phyloP scores from a whole-genome alignment of 2,797 vertebrate species.

The Ctenopoma kingsleyae region DNA sequence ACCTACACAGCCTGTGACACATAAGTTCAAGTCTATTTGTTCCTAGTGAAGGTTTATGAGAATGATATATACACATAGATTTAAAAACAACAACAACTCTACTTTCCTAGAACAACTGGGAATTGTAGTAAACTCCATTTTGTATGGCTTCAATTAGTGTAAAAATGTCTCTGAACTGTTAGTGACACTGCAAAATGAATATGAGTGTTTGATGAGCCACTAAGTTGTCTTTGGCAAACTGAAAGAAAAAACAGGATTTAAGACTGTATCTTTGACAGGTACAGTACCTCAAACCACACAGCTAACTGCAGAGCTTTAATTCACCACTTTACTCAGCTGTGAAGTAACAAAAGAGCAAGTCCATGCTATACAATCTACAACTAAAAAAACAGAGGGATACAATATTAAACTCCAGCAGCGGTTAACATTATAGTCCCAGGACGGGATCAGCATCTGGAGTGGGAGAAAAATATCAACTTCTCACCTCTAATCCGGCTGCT shows the following conservation, averaged over 20 bases:
- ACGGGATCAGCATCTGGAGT: not conserved
- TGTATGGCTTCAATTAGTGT: not conserved
- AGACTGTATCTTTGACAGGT: constrained; percentile 3
- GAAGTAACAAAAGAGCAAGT: not conserved
- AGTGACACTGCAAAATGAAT: not conserved
- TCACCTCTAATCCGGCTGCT: not conserved
- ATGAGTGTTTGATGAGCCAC: not conserved
- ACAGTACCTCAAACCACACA: not conserved
- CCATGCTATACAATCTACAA: not conserved
- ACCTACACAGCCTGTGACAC: not conserved
- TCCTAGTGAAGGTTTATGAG: too few relatives aligned
- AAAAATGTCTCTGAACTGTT: not conserved
- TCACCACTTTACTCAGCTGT: constrained; percentile 12
- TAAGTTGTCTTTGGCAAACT: constrained; percentile 10
- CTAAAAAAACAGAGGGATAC: not conserved
- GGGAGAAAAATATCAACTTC: not conserved
- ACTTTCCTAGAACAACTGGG: too few relatives aligned
- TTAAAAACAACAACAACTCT: too few relatives aligned
- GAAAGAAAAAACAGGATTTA: not conserved
- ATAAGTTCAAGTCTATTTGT: too few relatives aligned
- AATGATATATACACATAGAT: too few relatives aligned
- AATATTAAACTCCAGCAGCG: not conserved
- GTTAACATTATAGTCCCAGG: not conserved
- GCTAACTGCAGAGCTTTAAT: not conserved
- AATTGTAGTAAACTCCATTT: not conserved